Percentiles rank a stretch among this genome's conserved stretches.
Evolutionary conservation across 2,113 vertebrate genomes (phyloP).

Genomic region (Nasalis larvatus): DNA sequence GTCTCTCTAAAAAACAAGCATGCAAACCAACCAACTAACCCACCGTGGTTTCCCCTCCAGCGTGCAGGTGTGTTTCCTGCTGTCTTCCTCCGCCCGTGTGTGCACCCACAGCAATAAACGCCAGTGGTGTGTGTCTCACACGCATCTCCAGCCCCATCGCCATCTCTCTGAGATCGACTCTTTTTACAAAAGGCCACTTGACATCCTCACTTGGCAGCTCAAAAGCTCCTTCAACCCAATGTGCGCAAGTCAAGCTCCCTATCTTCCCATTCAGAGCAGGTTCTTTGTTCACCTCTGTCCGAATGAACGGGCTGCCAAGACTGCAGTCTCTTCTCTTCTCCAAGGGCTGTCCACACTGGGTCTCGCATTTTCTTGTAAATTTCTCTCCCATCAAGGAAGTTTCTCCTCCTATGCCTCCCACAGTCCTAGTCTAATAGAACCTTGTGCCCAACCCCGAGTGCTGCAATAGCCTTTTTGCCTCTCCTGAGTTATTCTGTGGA

Average conservation of each 20-base stretch:
- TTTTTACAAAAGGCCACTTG: background rate
- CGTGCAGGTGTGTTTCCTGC: background rate
- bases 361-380: background rate
- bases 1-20: too few relatives aligned
- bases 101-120: accelerated
- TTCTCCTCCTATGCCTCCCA: background rate
- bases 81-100: accelerated
- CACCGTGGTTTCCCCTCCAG: too few relatives aligned
- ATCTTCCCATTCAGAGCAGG: background rate
- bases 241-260: accelerated
- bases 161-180: background rate
- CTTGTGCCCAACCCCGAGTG: too few relatives aligned
- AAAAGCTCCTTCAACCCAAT: background rate
- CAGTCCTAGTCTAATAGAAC: background rate
- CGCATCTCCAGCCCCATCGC: background rate
- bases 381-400: background rate
- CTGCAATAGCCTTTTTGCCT: too few relatives aligned
- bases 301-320: too few relatives aligned
- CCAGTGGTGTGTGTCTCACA: too few relatives aligned
- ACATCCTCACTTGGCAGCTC: background rate
- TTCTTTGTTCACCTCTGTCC: background rate
- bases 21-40: too few relatives aligned
- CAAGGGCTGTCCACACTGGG: too few relatives aligned
- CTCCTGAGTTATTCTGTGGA: background rate
- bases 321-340: too few relatives aligned